Conservation (phyloP, 2,113 vertebrate species). For the Tonatia bakeri region DNA sequence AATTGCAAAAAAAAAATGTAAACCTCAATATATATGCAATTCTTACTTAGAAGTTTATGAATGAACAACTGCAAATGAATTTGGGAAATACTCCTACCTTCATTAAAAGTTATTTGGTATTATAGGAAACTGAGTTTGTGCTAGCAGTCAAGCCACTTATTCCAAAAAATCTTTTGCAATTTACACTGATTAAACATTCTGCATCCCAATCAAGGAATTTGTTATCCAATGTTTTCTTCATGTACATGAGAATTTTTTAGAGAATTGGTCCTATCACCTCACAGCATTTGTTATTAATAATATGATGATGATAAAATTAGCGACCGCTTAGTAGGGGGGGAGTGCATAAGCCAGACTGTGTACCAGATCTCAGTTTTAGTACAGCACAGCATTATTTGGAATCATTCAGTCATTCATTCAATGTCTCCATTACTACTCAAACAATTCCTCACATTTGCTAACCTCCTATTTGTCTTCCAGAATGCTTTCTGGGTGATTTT, state of each 20-base stretch:
- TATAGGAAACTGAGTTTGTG: neutral
- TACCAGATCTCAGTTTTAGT: neutral
- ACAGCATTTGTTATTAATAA: neutral
- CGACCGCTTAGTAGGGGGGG: neutral
- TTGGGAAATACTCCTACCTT: neutral
- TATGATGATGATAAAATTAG: neutral
- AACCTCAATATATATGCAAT: neutral
- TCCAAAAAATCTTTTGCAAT: neutral
- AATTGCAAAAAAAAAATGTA: neutral
- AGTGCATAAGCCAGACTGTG: neutral
- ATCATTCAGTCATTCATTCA: neutral
- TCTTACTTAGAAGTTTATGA: neutral
- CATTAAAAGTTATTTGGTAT: neutral
- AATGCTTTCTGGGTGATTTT: neutral
- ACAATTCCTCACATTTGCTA: neutral
- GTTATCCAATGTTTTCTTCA: neutral
- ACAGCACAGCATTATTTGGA: neutral
- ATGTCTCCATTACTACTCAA: neutral
- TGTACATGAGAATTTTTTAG: neutral
- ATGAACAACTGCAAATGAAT: neutral
- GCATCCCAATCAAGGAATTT: neutral
- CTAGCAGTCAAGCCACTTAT: neutral
- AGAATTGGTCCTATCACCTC: neutral
- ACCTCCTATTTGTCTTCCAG: neutral
- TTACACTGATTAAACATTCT: neutral